Evolutionary conservation across 2,797 vertebrate genomes (phyloP), one percentile per base, ranked within the genome.

Genomic region (Moxostoma hubbsi): DNA sequence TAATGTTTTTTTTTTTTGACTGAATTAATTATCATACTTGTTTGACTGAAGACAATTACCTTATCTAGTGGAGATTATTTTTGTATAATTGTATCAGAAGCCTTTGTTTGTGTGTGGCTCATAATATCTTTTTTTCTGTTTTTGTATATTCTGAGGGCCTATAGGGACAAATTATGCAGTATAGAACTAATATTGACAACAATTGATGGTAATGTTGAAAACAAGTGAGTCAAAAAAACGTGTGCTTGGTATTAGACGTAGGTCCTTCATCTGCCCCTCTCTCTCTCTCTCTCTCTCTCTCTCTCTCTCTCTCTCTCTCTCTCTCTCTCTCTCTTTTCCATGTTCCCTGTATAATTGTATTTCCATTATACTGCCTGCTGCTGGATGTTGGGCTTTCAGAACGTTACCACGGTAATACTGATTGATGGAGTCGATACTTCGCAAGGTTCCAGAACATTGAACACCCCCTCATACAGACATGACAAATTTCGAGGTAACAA

Each of bases 381-480:
- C 87, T 51, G 89, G 89, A 91, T 91, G 89, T 89, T 85, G 81
- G 89, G 89, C 90, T 90, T 90, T 92, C 88, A 84, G 84, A 91
- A 89, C 57, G 87, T 91, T 92, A 91, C 90, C 49, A 88, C 88
- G 83, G 90, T 93, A 93, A 94, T 94, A 89, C 90, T 93, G 93
- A 94, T 93, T 92, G 93, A 94, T 94, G 92, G 90, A 94, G 91
- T 92, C 89, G 90, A 93, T 91, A 84, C 90, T 90, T 81, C 85
- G 62, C 86, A 88, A 62, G 87, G 91, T 94, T 93, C 91, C 92
- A 92, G 90, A 93, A 93, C 92, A 93, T 90, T 85, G 90, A 91
- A 89, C 89, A 88, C 89, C 84, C 84, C 85, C 55, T 70, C 87
- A 88, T 88, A 86, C 80, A 92, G 90, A 93, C 89, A 92, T 92